A percentile compares a stretch with the other conserved stretches of the same genome.
These are phyloP conservation scores for Cyclopterus lumpus DNA, from an alignment of 2,797 vertebrate species.

Conservation along the genomic window DNA sequence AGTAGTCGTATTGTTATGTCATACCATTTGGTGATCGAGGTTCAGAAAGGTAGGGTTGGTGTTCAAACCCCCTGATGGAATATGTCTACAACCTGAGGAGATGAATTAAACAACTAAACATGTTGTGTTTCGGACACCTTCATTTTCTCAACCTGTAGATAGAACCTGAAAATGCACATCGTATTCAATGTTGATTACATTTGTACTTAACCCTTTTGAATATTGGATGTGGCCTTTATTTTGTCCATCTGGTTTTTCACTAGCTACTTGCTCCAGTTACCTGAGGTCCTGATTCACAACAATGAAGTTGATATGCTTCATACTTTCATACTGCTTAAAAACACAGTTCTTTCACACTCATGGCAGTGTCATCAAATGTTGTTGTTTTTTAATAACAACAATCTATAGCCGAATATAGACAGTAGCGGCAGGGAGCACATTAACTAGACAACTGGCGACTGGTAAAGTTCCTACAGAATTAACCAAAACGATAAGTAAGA, in stretches of 20 bases:
- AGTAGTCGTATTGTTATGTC: conserved; percentile 3
- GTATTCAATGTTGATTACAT: background rate
- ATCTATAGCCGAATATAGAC: background rate
- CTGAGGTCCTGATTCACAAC: background rate
- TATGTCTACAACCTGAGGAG: too few species aligned
- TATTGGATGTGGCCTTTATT: background rate
- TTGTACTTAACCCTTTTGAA: background rate
- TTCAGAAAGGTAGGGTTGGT: background rate
- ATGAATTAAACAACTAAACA: too few species aligned
- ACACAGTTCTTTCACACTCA: background rate
- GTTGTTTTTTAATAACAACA: background rate
- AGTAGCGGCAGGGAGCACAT: background rate
- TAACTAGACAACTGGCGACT: background rate
- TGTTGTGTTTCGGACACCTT: background rate
- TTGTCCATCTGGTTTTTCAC: conserved; percentile 3
- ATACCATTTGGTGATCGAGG: background rate
- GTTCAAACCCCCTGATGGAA: background rate
- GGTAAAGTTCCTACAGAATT: background rate
- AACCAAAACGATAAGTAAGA: background rate
- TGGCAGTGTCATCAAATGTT: background rate
- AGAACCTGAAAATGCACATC: background rate
- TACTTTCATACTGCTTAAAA: background rate
- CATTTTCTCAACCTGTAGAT: background rate
- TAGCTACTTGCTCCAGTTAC: background rate
- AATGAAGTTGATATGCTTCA: background rate